phyloP scores from a whole-genome alignment of 2,113 vertebrate genomes.

The Nipponia nippon region DNA sequence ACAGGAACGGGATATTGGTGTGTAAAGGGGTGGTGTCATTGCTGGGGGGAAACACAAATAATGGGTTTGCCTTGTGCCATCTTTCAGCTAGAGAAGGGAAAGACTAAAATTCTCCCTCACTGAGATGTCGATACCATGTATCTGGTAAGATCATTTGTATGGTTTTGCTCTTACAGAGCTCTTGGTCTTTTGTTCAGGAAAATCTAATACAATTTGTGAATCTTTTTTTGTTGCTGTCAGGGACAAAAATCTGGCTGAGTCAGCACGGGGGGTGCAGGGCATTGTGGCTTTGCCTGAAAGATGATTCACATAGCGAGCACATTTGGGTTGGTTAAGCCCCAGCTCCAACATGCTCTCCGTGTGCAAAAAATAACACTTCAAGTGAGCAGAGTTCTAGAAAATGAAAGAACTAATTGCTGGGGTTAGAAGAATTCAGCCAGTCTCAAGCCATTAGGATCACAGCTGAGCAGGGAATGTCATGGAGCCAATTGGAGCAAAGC shows the following conservation, averaged over 20 bases:
- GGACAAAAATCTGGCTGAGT: conserved; percentile 15
- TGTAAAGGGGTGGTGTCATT: background rate
- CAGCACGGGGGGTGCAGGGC: background rate
- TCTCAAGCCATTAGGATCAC: conserved; percentile 64
- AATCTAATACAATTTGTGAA: background rate
- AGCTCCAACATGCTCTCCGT: background rate
- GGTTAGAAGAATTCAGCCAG: conserved; percentile 61
- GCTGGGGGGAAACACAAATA: background rate
- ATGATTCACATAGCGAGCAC: background rate
- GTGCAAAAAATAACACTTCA: conserved; percentile 46
- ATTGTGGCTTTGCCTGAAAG: background rate
- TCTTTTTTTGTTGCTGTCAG: background rate
- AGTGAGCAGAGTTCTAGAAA: conserved; percentile 31
- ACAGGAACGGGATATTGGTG: background rate
- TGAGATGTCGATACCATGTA: rapidly evolving
- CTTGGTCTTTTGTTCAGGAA: background rate
- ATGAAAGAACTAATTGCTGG: conserved; percentile 60
- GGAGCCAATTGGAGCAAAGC: conserved; percentile 63
- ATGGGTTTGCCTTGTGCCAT: background rate
- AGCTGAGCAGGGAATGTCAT: conserved; percentile 37
- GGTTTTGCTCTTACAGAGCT: background rate
- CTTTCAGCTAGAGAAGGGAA: background rate
- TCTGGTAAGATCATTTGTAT: background rate
- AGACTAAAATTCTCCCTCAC: background rate
- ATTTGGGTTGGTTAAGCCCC: background rate